Percentiles rank a stretch among this genome's conserved stretches.
Evolutionary conservation across 2,797 vertebrate genomes (phyloP).

Genomic region (Pangasius larnaudii): DNA sequence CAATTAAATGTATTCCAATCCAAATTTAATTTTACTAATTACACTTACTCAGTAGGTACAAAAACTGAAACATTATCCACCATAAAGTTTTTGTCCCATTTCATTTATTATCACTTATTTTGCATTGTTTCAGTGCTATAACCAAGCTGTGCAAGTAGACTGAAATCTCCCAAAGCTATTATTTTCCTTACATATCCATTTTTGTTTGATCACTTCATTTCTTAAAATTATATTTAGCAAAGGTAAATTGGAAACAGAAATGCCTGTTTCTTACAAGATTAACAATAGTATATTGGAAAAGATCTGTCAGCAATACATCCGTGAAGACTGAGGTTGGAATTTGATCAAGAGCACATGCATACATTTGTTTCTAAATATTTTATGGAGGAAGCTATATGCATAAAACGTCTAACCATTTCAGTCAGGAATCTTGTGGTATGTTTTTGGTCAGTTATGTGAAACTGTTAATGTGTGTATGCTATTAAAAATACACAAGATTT

Average conservation of each 20-base stretch:
- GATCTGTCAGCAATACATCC: not conserved
- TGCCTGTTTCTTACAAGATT: not conserved
- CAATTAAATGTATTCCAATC: not conserved
- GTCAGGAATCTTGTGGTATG: not conserved
- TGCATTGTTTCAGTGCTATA: not conserved
- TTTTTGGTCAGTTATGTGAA: not conserved
- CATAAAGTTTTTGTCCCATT: not conserved
- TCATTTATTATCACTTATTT: not conserved
- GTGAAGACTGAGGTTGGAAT: not conserved
- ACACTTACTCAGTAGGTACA: not conserved
- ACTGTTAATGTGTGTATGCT: not conserved
- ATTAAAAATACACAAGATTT: not conserved
- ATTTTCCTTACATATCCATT: not conserved
- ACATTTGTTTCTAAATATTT: not conserved
- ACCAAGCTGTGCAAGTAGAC: not conserved
- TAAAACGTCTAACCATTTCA: not conserved
- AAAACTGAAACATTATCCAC: not conserved
- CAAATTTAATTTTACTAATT: not conserved
- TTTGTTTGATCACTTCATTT: not conserved
- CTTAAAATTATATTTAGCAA: not conserved
- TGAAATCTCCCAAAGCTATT: not conserved
- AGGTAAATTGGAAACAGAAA: not conserved
- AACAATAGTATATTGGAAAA: not conserved
- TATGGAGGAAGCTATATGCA: not conserved
- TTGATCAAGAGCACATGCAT: not conserved